Conservation (phyloP, 2,797 vertebrate species). For the Channallabes apus region DNA sequence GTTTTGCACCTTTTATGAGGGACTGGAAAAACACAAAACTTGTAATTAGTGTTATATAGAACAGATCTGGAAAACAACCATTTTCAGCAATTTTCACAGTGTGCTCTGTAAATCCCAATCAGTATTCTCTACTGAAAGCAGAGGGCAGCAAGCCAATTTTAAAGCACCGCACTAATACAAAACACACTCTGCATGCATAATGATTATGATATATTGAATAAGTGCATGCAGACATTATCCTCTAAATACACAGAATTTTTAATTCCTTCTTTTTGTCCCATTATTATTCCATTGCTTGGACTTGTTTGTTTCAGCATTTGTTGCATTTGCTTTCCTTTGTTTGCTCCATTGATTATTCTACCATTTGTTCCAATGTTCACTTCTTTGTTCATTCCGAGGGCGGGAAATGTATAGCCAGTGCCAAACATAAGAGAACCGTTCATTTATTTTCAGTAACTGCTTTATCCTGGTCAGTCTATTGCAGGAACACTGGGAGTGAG, state of each 20-base stretch:
- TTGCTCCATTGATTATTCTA: too few relatives aligned
- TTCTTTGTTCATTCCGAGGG: too few relatives aligned
- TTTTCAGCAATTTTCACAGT: conserved; percentile 9
- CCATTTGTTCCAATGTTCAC: background rate
- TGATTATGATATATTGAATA: background rate
- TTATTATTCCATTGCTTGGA: conserved; percentile 9
- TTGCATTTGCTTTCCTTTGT: background rate
- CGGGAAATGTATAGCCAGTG: too few relatives aligned
- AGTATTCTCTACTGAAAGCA: background rate
- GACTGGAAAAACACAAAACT: background rate
- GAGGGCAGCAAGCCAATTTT: background rate
- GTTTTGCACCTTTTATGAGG: conserved; percentile 3
- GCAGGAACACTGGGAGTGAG: background rate
- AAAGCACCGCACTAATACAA: background rate
- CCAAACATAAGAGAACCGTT: background rate
- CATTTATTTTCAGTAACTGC: background rate
- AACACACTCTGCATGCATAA: conserved; percentile 9
- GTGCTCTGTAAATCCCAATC: conserved; percentile 11
- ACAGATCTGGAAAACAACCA: background rate
- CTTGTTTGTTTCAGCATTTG: background rate
- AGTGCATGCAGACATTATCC: background rate
- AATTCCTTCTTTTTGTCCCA: conserved; percentile 1
- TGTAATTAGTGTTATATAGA: conserved; percentile 9
- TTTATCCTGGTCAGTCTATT: background rate
- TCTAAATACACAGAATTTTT: background rate